Conservation (phyloP, 2,113 vertebrate species). For the Tricholaema leucomelas region DNA sequence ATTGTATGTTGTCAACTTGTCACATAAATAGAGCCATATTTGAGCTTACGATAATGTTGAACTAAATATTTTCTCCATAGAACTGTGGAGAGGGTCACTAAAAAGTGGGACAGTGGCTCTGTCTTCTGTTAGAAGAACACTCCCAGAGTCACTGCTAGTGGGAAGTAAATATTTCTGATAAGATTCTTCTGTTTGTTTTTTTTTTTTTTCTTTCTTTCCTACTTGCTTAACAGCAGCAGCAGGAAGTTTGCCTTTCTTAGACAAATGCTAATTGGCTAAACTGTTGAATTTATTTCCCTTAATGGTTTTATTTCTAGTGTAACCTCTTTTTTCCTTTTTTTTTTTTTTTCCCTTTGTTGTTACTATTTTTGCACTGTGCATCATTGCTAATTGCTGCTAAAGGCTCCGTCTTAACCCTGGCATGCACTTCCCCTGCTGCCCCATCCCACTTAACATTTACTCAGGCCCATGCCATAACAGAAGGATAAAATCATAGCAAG, state of each 20-base stretch:
- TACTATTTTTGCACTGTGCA: slow-evolving; percentile 62
- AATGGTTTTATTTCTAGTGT: slow-evolving; percentile 54
- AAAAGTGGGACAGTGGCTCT: slow-evolving; percentile 36
- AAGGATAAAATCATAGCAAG: slow-evolving; percentile 30
- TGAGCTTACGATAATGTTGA: slow-evolving; percentile 75
- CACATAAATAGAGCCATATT: slow-evolving; percentile 83
- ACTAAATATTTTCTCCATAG: slow-evolving; percentile 68
- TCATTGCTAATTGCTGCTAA: slow-evolving; percentile 70
- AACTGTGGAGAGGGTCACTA: slow-evolving; percentile 62
- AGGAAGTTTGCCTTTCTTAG: slow-evolving; percentile 43
- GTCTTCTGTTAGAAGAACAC: slow-evolving; percentile 43
- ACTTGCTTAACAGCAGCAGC: not conserved
- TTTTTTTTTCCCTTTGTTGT: not conserved
- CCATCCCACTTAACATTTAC: slow-evolving; percentile 62
- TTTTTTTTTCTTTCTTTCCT: not conserved
- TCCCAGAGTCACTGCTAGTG: not conserved
- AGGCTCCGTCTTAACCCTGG: slow-evolving; percentile 50
- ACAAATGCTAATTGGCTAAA: slow-evolving; percentile 68
- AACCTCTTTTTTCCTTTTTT: not conserved
- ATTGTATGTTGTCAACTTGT: slow-evolving; percentile 86
- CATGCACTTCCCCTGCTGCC: slow-evolving; percentile 33
- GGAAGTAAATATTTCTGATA: slow-evolving; percentile 44
- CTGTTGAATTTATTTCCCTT: slow-evolving; percentile 48
- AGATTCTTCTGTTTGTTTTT: not conserved
- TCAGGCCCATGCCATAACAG: slow-evolving; percentile 36